Evolutionary conservation across 2,113 vertebrate species (phyloP).

Genomic region (Heliornis fulica): DNA sequence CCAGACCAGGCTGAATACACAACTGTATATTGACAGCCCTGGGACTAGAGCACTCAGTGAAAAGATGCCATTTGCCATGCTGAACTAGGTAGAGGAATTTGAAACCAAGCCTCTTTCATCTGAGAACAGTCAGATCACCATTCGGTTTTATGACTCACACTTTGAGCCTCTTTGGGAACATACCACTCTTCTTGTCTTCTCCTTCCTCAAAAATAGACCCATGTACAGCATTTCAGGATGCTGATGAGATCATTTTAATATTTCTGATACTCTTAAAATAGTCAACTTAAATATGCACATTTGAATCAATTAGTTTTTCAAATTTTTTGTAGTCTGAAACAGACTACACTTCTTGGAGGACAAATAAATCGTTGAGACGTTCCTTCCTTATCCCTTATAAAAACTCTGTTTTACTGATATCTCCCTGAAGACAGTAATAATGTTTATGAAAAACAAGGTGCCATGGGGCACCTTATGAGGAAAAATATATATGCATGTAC

Average conservation of each 20-base stretch:
- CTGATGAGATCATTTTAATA: neutral
- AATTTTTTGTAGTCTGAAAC: neutral
- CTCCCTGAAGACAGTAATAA: neutral
- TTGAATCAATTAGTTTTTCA: neutral
- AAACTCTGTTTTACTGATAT: neutral
- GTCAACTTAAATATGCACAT: fast-evolving
- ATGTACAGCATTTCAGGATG: neutral
- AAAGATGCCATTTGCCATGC: neutral
- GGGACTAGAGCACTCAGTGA: neutral
- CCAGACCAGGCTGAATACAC: neutral
- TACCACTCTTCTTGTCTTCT: fast-evolving
- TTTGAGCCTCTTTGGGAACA: neutral
- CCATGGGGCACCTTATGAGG: neutral
- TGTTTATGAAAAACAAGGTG: neutral
- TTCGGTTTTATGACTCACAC: neutral
- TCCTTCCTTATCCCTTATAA: neutral
- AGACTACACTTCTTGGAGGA: fast-evolving
- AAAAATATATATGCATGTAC: neutral
- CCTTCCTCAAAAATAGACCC: neutral
- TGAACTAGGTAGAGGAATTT: neutral
- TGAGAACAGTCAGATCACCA: neutral
- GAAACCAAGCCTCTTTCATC: neutral
- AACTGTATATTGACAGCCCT: neutral
- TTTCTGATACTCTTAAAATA: neutral
- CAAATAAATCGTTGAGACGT: neutral